Evolutionary conservation across 2,113 vertebrate genomes (phyloP).

Genomic region (Apaloderma vittatum): DNA sequence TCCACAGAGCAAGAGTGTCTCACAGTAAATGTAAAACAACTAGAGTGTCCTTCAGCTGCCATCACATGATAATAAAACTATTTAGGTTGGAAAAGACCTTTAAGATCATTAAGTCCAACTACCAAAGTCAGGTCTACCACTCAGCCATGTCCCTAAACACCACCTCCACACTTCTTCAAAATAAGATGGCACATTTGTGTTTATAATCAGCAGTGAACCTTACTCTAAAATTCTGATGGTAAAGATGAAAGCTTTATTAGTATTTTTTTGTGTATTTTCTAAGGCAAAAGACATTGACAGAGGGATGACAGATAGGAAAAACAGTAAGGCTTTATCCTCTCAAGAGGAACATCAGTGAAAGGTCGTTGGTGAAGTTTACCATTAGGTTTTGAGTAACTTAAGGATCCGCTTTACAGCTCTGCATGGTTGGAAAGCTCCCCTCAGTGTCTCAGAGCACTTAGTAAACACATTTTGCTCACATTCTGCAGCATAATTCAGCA

Average conservation of each 20-base stretch:
- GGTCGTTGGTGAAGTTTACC: background rate
- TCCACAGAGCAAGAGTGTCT: background rate
- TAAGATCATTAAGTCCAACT: too few relatives aligned
- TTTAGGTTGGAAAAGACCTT: too few relatives aligned
- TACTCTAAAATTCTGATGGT: background rate
- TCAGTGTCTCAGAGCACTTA: background rate
- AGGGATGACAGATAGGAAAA: background rate
- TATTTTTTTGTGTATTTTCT: background rate
- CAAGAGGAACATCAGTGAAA: background rate
- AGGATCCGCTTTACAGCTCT: background rate
- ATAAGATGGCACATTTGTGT: background rate
- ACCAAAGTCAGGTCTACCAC: too few relatives aligned
- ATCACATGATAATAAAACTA: too few relatives aligned
- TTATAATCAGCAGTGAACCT: background rate
- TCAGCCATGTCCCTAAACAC: too few relatives aligned
- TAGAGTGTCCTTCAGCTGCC: background rate
- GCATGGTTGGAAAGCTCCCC: background rate
- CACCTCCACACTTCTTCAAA: too few relatives aligned
- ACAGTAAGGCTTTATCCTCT: background rate
- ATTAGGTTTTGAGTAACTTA: background rate
- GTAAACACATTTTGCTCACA: background rate
- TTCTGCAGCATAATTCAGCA: background rate
- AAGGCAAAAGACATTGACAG: background rate
- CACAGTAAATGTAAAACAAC: too few relatives aligned
- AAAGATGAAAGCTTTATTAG: background rate